phyloP scores from a whole-genome alignment of 1,140 invertebrate species.

The Eueides isabella region DNA sequence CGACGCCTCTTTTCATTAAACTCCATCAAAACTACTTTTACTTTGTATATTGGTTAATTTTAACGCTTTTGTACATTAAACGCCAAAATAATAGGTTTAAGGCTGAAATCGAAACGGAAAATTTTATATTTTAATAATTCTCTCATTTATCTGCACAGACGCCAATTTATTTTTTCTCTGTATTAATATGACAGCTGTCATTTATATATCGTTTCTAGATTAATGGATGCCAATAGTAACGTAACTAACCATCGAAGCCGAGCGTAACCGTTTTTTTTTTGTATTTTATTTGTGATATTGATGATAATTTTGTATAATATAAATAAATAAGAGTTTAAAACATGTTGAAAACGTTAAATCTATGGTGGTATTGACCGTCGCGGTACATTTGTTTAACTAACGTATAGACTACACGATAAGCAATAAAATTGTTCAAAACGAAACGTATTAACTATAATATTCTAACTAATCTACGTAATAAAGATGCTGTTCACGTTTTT shows the following conservation, averaged over 20 bases:
- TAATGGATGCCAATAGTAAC: not conserved
- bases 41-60: not conserved
- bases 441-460: slow-evolving; percentile 7
- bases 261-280: slow-evolving; percentile 50
- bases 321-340: slow-evolving; percentile 71
- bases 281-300: slow-evolving; percentile 77
- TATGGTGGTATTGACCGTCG: slow-evolving; percentile 48
- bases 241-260: not conserved
- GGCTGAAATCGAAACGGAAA: not conserved
- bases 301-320: slow-evolving; percentile 71
- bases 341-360: slow-evolving; percentile 70
- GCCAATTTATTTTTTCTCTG: not conserved
- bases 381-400: not conserved
- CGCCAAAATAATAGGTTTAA: slow-evolving; percentile 1
- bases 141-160: not conserved
- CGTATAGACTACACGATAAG: slow-evolving; percentile 27
- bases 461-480: slow-evolving; percentile 10
- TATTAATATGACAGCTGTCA: not conserved
- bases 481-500: not conserved
- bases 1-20: not conserved
- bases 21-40: not conserved
- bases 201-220: not conserved
- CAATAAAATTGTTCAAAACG: slow-evolving; percentile 27
- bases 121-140: not conserved
- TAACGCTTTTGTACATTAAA: slow-evolving; percentile 12